These are phyloP conservation scores for Balaeniceps rex DNA, from an alignment of 2,113 vertebrate species.

Conservation along the genomic window DNA sequence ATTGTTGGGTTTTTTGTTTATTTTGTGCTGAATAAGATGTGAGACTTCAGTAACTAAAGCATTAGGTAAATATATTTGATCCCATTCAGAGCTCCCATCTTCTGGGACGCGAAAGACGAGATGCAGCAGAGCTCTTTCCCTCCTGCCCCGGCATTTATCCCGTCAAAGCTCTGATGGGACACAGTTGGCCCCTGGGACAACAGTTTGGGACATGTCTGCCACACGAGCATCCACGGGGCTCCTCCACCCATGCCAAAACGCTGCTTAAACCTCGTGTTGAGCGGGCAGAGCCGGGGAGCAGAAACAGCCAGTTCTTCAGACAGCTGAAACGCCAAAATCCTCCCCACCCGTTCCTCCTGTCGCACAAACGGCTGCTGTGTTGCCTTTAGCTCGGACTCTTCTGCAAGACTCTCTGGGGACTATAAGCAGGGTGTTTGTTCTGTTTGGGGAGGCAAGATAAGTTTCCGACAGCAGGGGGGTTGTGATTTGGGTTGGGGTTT, in stretches of 20 bases:
- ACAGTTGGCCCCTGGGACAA: not conserved
- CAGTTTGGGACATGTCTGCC: not conserved
- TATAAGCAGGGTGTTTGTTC: not conserved
- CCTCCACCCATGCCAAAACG: not conserved
- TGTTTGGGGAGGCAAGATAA: not conserved
- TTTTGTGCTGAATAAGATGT: not conserved
- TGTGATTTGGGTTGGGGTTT: too few species aligned
- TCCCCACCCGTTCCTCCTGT: not conserved
- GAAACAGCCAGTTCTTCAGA: not conserved
- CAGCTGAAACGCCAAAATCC: not conserved
- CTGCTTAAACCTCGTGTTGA: not conserved
- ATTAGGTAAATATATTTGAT: not conserved
- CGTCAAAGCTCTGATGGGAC: not conserved
- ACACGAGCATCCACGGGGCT: not conserved
- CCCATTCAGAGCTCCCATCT: not conserved
- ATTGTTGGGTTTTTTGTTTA: not conserved
- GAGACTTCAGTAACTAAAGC: not conserved
- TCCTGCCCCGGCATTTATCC: not conserved
- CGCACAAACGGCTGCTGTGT: rapidly evolving
- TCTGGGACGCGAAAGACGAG: not conserved
- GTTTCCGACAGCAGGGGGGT: not conserved
- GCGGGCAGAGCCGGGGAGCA: not conserved
- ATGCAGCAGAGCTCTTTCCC: not conserved
- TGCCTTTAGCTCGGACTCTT: not conserved
- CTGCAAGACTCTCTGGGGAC: not conserved